Percentiles rank a stretch among this genome's conserved stretches.
Evolutionary conservation across 2,113 vertebrate genomes (phyloP).

Genomic region (Tricholaema leucomelas): DNA sequence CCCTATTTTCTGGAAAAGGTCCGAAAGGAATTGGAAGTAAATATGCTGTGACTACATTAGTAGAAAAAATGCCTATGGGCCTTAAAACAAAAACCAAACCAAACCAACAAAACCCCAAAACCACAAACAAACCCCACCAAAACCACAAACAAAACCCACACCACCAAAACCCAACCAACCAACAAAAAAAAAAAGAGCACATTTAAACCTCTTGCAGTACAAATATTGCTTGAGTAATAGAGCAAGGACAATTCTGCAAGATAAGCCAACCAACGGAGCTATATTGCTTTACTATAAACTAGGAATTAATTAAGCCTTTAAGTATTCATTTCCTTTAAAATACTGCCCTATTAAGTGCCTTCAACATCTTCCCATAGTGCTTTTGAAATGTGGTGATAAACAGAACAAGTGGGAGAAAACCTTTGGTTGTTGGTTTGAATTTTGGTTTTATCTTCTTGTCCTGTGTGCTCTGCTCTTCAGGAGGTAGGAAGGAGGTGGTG

Average conservation of each 20-base stretch:
- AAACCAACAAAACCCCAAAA: not conserved
- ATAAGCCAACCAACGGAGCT: not conserved
- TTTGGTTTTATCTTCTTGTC: too few relatives aligned
- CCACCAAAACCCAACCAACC: not conserved
- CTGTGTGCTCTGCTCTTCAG: too few relatives aligned
- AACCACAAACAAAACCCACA: not conserved
- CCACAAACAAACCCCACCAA: not conserved
- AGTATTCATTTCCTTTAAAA: not conserved
- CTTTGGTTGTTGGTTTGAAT: too few relatives aligned
- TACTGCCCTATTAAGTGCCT: not conserved
- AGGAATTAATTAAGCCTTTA: not conserved
- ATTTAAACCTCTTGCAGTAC: not conserved
- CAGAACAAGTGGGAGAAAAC: not conserved
- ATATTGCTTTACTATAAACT: not conserved
- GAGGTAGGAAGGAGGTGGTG: too few relatives aligned
- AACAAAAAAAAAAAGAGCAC: not conserved
- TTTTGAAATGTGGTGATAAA: not conserved
- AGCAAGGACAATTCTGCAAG: not conserved
- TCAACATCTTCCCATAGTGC: not conserved
- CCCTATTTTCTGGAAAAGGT: not conserved
- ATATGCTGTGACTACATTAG: not conserved
- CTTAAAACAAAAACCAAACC: not conserved
- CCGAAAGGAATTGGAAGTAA: not conserved
- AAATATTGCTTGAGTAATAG: not conserved
- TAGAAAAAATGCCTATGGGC: not conserved